phyloP scores from a whole-genome alignment of 2,888 invertebrate species.

The Perdita meconis region DNA sequence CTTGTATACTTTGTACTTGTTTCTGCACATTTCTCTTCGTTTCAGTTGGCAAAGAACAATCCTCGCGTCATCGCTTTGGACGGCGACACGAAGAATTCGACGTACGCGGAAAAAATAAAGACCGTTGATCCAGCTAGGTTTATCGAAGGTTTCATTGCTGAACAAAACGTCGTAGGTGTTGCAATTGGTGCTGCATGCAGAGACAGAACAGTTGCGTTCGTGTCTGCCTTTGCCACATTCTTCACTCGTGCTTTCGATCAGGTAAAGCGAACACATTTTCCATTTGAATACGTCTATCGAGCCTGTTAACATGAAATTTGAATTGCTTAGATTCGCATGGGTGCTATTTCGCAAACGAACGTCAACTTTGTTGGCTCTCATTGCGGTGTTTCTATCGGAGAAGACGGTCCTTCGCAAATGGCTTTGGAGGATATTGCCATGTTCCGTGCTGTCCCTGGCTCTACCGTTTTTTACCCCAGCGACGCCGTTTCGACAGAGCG shows the following conservation, averaged over 20 bases:
- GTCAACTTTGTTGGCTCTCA: slow-evolving; percentile 98
- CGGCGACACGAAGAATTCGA: slow-evolving; percentile 99
- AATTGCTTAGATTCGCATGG: slow-evolving; percentile 94
- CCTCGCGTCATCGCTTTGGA: slow-evolving; percentile 96
- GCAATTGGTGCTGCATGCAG: slow-evolving; percentile 97
- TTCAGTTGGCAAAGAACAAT: slow-evolving; percentile 85
- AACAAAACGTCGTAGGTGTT: slow-evolving; percentile 98
- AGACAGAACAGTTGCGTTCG: slow-evolving; percentile 96
- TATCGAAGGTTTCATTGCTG: slow-evolving; percentile 99
- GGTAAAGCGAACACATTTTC: slow-evolving; percentile 82
- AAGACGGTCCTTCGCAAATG: slow-evolving; percentile 99
- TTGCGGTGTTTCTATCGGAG: slow-evolving; percentile 99
- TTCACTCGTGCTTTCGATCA: slow-evolving; percentile 98
- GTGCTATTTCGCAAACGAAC: slow-evolving; percentile 99
- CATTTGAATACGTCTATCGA: background rate
- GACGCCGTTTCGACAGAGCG: slow-evolving; percentile 98
- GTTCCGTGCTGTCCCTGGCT: slow-evolving; percentile 95
- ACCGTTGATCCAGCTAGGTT: slow-evolving; percentile 90
- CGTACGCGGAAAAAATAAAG: slow-evolving; percentile 96
- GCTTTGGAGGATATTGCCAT: slow-evolving; percentile 98
- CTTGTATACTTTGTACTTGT: too few relatives aligned
- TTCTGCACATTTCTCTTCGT: slow-evolving; percentile 11
- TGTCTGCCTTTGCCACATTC: slow-evolving; percentile 99
- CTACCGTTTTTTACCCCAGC: slow-evolving; percentile 91
- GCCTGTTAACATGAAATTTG: background rate